Conservation (phyloP, 2,113 vertebrate species). For the Mastomys natalensis region DNA sequence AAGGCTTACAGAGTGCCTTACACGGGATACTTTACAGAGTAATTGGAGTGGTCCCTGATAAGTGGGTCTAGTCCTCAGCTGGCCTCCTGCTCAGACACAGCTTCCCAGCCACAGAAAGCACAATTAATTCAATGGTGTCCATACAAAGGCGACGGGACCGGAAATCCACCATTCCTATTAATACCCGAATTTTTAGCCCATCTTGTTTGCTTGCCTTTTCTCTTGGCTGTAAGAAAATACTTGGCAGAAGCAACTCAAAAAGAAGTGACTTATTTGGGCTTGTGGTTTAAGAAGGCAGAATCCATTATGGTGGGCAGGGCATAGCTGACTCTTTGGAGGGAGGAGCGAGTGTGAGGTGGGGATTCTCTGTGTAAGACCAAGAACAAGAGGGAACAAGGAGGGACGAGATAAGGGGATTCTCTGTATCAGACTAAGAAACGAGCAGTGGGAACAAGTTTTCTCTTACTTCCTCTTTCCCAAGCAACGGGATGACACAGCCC, state of each 20-base stretch:
- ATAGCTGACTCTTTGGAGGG: too few species aligned
- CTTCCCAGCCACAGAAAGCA: accelerated
- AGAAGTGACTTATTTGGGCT: not conserved
- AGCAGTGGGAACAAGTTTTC: not conserved
- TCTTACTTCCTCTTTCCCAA: not conserved
- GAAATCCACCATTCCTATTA: not conserved
- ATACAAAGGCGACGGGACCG: not conserved
- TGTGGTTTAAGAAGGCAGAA: not conserved
- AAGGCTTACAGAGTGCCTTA: not conserved
- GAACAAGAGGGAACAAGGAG: too few species aligned
- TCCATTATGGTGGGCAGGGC: not conserved
- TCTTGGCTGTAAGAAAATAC: not conserved
- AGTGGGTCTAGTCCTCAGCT: not conserved
- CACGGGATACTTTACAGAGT: too few species aligned
- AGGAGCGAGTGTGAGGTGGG: accelerated
- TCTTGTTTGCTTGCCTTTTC: not conserved
- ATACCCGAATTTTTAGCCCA: not conserved
- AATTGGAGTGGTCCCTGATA: not conserved
- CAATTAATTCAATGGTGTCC: accelerated
- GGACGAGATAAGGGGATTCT: too few species aligned
- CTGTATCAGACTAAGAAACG: not conserved
- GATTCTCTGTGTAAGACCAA: not conserved
- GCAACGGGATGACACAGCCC: too few species aligned
- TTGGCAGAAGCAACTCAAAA: not conserved
- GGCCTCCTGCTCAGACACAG: not conserved